Percentiles rank a stretch among this genome's conserved stretches.
These are phyloP conservation scores for Equus przewalskii DNA, from an alignment of 2,113 vertebrate genomes.

Conservation along the genomic window DNA sequence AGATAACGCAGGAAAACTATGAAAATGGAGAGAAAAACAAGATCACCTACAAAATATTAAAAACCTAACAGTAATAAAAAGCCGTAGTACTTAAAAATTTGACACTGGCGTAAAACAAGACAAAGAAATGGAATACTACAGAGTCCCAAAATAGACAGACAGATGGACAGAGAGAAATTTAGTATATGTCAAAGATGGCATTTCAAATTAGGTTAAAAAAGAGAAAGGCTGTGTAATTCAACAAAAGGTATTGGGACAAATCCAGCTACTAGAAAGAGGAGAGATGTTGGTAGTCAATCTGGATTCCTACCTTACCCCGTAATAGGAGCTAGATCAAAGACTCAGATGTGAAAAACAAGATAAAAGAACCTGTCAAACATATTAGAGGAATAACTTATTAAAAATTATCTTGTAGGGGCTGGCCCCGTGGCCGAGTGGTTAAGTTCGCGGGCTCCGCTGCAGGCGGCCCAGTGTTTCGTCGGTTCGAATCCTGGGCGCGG, in stretches of 20 bases:
- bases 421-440: too few species aligned
- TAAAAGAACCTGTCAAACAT: neutral
- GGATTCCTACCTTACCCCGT: neutral
- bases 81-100: neutral
- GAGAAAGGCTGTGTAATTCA: neutral
- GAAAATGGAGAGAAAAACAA: neutral
- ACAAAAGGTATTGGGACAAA: slow-evolving; percentile 8
- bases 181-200: neutral
- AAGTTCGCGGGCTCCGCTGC: too few species aligned
- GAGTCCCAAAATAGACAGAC: neutral
- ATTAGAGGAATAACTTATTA: slow-evolving; percentile 5
- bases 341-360: neutral
- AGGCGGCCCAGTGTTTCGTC: too few species aligned
- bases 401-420: neutral
- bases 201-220: neutral
- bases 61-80: slow-evolving; percentile 43
- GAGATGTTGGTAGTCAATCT: neutral
- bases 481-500: too few species aligned
- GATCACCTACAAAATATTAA: neutral
- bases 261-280: neutral
- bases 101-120: neutral
- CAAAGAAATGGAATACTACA: neutral
- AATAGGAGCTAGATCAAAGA: slow-evolving; percentile 28
- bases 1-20: neutral
- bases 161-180: neutral